phyloP scores from a whole-genome alignment of 2,888 invertebrate species.

The Netelia fuscicornis region DNA sequence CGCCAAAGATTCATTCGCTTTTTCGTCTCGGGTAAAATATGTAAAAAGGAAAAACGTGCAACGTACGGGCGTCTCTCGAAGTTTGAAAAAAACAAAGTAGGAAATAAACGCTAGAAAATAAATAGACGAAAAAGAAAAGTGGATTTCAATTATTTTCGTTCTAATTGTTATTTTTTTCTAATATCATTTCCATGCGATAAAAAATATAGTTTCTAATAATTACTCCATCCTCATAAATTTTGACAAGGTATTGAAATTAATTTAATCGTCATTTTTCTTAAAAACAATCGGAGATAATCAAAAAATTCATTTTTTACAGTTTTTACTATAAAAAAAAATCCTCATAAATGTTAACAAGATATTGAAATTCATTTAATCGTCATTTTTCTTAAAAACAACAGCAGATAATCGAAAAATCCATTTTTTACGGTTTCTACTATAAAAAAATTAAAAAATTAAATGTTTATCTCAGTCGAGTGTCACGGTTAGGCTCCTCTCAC shows the following conservation, averaged over 20 bases:
- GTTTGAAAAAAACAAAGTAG: slow-evolving; percentile 12
- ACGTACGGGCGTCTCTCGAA: slow-evolving; percentile 9
- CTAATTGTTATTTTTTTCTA: too few relatives aligned
- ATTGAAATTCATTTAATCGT: too few relatives aligned
- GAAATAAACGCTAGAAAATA: too few relatives aligned
- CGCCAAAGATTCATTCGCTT: slow-evolving; percentile 35
- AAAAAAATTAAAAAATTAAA: background rate
- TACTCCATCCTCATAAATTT: background rate
- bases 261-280: background rate
- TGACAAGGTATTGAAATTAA: too few relatives aligned
- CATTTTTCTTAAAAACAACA: too few relatives aligned
- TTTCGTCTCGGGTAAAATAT: slow-evolving; percentile 24
- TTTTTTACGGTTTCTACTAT: too few relatives aligned
- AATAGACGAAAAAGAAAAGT: background rate
- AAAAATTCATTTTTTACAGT: too few relatives aligned
- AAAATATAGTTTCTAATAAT: background rate
- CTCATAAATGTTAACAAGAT: too few relatives aligned
- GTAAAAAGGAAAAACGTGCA: slow-evolving; percentile 17
- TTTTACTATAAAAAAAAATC: background rate
- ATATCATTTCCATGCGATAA: background rate
- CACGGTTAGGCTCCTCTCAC: slow-evolving; percentile 42
- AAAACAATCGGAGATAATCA: background rate
- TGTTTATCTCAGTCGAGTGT: slow-evolving; percentile 14
- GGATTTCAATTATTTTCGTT: background rate
- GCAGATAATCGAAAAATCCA: too few relatives aligned